Conservation (phyloP, 2,888 invertebrate species). For the Aleiodes leptofemur region DNA sequence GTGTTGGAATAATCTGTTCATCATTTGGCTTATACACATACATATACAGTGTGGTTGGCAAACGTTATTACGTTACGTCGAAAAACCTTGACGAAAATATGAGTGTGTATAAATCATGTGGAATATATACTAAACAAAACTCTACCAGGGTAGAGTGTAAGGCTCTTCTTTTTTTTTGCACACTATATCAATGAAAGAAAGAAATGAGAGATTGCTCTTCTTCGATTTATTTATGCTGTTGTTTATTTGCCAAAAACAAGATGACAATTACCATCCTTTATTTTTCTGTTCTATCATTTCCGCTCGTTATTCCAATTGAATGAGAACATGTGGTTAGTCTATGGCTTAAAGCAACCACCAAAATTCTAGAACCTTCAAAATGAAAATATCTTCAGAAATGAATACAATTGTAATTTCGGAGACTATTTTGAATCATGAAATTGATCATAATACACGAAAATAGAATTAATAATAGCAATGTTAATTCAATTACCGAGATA, state of each 20-base stretch:
- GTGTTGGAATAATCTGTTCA: constrained; percentile 35
- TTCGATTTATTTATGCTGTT: constrained; percentile 55
- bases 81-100: constrained; percentile 56
- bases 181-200: constrained; percentile 2
- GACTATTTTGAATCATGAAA: too few species aligned
- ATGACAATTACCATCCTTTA: neutral
- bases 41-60: constrained; percentile 7
- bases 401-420: too few species aligned
- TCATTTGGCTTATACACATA: constrained; percentile 12
- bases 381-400: too few species aligned
- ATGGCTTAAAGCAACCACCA: too few species aligned
- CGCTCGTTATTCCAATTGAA: constrained; percentile 5
- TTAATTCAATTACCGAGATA: constrained; percentile 19
- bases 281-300: neutral
- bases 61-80: constrained; percentile 29
- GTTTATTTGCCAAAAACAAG: constrained; percentile 48
- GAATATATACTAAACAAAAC: constrained; percentile 15
- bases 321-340: neutral
- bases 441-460: neutral
- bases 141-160: constrained; percentile 34
- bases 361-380: too few species aligned
- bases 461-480: constrained; percentile 4
- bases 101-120: constrained; percentile 54
- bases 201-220: constrained; percentile 28
- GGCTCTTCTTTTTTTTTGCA: constrained; percentile 25